Evolutionary conservation across 2,888 invertebrate genomes (phyloP), one percentile per base, ranked within the genome.

Genomic region (Andrena marginata): DNA sequence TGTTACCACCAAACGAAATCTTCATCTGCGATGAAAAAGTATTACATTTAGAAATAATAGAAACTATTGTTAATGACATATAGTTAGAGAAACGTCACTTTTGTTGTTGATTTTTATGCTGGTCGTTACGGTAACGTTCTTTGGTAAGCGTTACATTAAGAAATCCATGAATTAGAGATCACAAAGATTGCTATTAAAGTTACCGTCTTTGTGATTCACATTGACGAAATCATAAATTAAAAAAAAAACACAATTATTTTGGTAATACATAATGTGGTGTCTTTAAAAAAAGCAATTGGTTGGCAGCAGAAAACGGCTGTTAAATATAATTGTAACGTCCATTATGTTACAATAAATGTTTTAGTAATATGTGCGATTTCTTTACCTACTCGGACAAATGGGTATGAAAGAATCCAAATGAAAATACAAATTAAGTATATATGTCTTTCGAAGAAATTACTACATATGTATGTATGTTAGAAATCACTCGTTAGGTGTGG

Each of bases 1-100:
- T 23, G 59, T 70, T 54, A 54, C 51, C 59, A 60, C 35, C 54
- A 26, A 70, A 71, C 49, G 71, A 68, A 49, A 75, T 60, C 23
- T 64, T 31, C 56, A 70, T 74, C 20, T 51, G 70, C 64, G 65
- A 71, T 31, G 48, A 8, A 71, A 13, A 16, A 13, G 13, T 51
- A 67, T 31, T 48, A 62, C n/a, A 33, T 60, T 20, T n/a, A 59
- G 42, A 29, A 35, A 13, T 13, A 48, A 23, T 23, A 23, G n/a
- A 29, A 31, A 54, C 16, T 56, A 56, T 69, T 48, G 23, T 74
- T 59, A 59, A 74, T 5, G n/a, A 42, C 23, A 20, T 42, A 20
- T 42, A 7, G n/a, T 13, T 59, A 23, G 20, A 64, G 49, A 31
- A 35, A 65, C 33, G 23, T 35, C 65, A 16, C 20, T 59, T 56